Base-by-base conservation (phyloP, 1,140 invertebrate species). In the Hycleus cichorii region DNA sequence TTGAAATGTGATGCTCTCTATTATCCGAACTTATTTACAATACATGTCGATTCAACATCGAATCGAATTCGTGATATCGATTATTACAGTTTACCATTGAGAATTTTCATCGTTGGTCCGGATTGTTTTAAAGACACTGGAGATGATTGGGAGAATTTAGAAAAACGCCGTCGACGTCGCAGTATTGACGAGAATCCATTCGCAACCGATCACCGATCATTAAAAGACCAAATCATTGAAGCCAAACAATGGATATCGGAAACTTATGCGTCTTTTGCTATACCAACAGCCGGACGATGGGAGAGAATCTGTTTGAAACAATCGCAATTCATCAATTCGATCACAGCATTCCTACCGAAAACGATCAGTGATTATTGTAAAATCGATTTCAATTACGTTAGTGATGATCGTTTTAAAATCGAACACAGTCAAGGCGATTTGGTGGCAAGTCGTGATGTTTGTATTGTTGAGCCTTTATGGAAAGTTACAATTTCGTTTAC, bases 31-130 rank as follows among this genome's bases (percentile, higher is more conserved):
- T 78, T 92, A 11, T 91, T 93, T 72, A 90, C 89, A 3, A 82
- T 91, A 62, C 90, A 91, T 74, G 84, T 93, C 54, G 90, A 93
- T 68, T 91, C 89, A 10, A 88, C 86, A 25, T 88, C 89, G 40
- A 88, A 87, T 64, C 78, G 85, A 43, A 77, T 89, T 32, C 79
- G 83, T 3, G 89, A 87, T 51, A 84, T 92, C 43, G 88, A 92
- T 65, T 93, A 91, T 67, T 90, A 90, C 66, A 90, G 89, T 62
- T 70, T 91, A 44, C 90, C 90, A 0, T 73, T 93, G 25, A 76
- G 89, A 51, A 81, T 93, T 46, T 77, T 91, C 49, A 84, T 93
- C 12, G 82, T 83, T 18, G 18, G 18, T 18, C 18, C 18, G 18
- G 18, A 18, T 18, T 18, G 18, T 18, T 18, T 18, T 18, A 18